Base-by-base conservation (phyloP, 2,113 vertebrate genomes). In the Vanacampus margaritifer region DNA sequence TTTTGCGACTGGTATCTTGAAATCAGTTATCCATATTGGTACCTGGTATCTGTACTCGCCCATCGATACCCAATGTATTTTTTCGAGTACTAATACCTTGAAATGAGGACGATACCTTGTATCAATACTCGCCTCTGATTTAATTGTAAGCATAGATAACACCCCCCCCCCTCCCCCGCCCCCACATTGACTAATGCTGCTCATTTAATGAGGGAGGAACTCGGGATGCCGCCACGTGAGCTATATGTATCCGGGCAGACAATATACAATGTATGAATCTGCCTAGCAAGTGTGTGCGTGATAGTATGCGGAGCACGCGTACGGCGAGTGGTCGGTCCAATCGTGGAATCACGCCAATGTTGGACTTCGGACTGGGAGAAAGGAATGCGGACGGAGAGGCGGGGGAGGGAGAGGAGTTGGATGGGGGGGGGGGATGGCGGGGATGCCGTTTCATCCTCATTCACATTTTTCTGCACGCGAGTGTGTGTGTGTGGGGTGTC, bases 401-500 rank as follows among this genome's bases (percentile, higher is more conserved):
- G 14, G 26, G 16, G 54, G 26, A 16, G 28, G 53, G 50, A 45
- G 17, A 16, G 28, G 69, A 57, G 54, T 32, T 26, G 26, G 6
- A 57, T 32, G 23, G 54, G 71, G 62, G 67, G 41, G 36, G 50
- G 62, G 59, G 10, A 36, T 53, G 35, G 58, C 50, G 65, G 69
- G 67, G 45, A 59, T 68, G 67, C 71, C 12, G 61, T 77, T 73
- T 76, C 60, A 83, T 82, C 73, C 68, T 91, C 81, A 84, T 87
- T 88, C 75, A 74, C 79, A 87, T 87, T 81, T 82, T 76, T 81
- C 69, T 71, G 73, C 81, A 91, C 76, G 73, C 76, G 73, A 85
- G 70, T 68, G 32, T n/a, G n/a, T n/a, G n/a, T n/a, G n/a, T n/a
- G 73, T 73, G 70, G 72, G 77, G 72, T 10, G 59, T 76, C 69